Evolutionary conservation across 1,140 invertebrate species (phyloP), one percentile per base, ranked within the genome.

Genomic region (Euura saliciscinereae): DNA sequence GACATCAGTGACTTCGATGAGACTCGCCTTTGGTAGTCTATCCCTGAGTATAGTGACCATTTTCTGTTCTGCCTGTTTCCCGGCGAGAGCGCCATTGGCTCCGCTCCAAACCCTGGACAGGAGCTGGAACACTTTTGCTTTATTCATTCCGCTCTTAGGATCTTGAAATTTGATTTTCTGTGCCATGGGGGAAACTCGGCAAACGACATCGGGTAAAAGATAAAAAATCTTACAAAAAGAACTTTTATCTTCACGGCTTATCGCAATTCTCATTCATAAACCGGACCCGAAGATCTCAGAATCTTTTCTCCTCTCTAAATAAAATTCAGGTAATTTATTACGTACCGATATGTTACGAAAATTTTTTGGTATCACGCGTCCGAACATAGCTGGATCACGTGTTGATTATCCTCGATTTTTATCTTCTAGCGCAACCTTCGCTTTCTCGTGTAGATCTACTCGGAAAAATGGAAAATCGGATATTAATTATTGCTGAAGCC

Each of bases 1-100:
- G 45, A 95, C 91, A 84, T 95, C 94, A 68, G 89, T 87, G 2
- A 95, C 92, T 84, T 92, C 89, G 65, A 95, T 90, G 72, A 88
- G 83, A 51, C 90, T 89, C 45, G 94, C 93, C 69, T 89, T 88
- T 2, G 93, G 93, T 83, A 94, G 90, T 65, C 87, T 87, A 65
- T 84, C 83, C 73, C 84, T 87, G 65, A 92, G 80, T n/a, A 89
- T 85, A 28, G 80, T 74, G 73, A 77, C 82, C 79, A 88, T 87
- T 79, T 87, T 87, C 73, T 84, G 78, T 69, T 87, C 86, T 11
- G 86, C 81, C 69, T 84, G 71, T 81, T 86, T 87, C 4, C 85
- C 83, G 69, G 83, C 78, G 3, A 86, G 72, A 70, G 68, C 76
- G 45, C 80, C 78, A 5, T 77, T 78, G 66, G 81, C 78, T 72